Conservation (phyloP, 2,113 vertebrate genomes). For the Eulacestoma nigropectus region DNA sequence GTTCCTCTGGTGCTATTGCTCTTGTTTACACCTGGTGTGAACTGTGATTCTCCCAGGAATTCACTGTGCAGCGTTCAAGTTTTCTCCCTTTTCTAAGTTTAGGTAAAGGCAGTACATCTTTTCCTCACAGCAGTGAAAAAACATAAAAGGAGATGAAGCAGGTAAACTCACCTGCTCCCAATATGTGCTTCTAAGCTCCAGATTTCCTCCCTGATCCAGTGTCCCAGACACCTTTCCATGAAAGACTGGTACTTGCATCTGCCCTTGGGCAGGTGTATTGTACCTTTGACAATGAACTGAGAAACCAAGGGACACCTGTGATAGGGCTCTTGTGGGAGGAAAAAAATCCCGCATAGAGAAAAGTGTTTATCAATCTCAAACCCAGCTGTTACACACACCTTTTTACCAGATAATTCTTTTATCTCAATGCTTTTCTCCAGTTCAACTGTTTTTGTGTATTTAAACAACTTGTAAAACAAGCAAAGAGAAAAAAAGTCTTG, state of each 20-base stretch:
- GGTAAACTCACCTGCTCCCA: neutral
- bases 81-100: neutral
- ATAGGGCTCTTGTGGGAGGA: neutral
- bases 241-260: neutral
- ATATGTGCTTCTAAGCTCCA: neutral
- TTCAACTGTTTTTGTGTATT: neutral
- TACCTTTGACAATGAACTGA: neutral
- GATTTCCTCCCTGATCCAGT: neutral
- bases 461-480: neutral
- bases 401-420: neutral
- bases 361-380: neutral
- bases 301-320: neutral
- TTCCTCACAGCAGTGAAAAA: neutral
- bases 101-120: neutral
- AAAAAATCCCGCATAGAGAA: neutral
- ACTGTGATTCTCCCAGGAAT: neutral
- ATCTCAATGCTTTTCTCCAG: neutral
- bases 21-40: neutral
- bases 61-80: fast-evolving
- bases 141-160: neutral
- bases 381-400: neutral
- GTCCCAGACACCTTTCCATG: neutral
- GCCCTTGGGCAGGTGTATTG: neutral
- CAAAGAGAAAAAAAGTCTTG: neutral
- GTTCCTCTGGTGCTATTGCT: neutral